Evolutionary conservation across 2,888 invertebrate species (phyloP).

Genomic region (Phyllotreta cruciferae): DNA sequence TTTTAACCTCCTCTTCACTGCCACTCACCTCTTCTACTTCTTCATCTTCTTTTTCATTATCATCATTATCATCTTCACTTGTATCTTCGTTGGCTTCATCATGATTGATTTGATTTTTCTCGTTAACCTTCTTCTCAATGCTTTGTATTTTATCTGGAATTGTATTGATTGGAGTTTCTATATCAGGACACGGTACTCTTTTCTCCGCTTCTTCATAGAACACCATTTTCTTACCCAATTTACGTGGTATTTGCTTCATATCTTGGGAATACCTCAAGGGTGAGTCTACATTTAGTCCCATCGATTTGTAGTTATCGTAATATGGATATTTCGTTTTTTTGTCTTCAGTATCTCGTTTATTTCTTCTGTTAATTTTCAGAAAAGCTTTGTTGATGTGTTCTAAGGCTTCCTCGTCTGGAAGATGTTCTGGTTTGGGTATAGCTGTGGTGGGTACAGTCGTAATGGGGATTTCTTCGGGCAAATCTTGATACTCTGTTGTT

Average conservation of each 20-base stretch:
- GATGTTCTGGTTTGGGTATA: slow-evolving; percentile 30
- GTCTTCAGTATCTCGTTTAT: slow-evolving; percentile 44
- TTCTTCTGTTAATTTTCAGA: slow-evolving; percentile 28
- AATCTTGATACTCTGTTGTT: slow-evolving; percentile 25
- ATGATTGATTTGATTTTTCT: background rate
- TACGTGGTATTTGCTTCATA: slow-evolving; percentile 68
- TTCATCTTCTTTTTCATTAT: slow-evolving; percentile 52
- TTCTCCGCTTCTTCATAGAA: slow-evolving; percentile 72
- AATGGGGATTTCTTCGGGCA: slow-evolving; percentile 35
- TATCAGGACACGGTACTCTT: slow-evolving; percentile 63
- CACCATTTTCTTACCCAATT: slow-evolving; percentile 70
- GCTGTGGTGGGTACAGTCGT: slow-evolving; percentile 41
- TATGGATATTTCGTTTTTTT: slow-evolving; percentile 69
- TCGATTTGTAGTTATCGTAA: slow-evolving; percentile 60
- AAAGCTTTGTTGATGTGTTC: slow-evolving; percentile 28
- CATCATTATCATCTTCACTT: slow-evolving; percentile 42
- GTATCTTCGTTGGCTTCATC: slow-evolving; percentile 43
- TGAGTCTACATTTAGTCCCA: slow-evolving; percentile 63
- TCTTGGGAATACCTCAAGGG: slow-evolving; percentile 73
- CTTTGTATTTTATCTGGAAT: slow-evolving; percentile 62
- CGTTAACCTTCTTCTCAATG: slow-evolving; percentile 52
- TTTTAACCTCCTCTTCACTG: slow-evolving; percentile 27
- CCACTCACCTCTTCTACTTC: slow-evolving; percentile 40
- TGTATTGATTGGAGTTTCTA: slow-evolving; percentile 64
- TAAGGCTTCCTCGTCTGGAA: slow-evolving; percentile 15